Conservation (phyloP, 2,113 vertebrate genomes). For the Ictalurus furcatus region DNA sequence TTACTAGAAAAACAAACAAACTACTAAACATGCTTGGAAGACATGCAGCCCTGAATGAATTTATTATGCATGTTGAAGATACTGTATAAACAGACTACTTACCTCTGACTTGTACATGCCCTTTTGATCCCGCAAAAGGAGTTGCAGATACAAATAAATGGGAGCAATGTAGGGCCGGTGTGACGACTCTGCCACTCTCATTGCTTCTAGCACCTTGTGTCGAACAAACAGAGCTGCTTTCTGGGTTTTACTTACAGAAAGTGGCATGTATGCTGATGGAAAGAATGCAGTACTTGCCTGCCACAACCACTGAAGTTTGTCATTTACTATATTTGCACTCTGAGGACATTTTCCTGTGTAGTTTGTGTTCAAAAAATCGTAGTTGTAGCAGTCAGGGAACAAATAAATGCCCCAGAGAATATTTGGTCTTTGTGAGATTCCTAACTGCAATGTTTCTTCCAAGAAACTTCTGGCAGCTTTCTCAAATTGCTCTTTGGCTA, state of each 20-base stretch:
- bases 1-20: not conserved
- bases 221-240: slow-evolving; percentile 82
- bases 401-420: slow-evolving; percentile 92
- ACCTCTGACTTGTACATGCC: slow-evolving; percentile 62
- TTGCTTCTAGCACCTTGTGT: slow-evolving; percentile 85
- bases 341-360: slow-evolving; percentile 85
- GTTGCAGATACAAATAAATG: slow-evolving; percentile 79
- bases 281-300: slow-evolving; percentile 84
- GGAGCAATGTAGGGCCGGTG: slow-evolving; percentile 64
- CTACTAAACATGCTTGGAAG: not conserved
- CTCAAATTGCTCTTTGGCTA: slow-evolving; percentile 68
- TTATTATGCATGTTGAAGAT: not conserved
- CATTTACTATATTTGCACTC: slow-evolving; percentile 77
- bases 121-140: slow-evolving; percentile 76
- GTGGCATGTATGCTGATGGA: slow-evolving; percentile 87
- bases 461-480: slow-evolving; percentile 61
- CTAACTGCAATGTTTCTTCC: slow-evolving; percentile 67
- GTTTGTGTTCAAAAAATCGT: slow-evolving; percentile 71
- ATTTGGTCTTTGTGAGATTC: slow-evolving; percentile 70
- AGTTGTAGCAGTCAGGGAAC: slow-evolving; percentile 92
- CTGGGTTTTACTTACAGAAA: slow-evolving; percentile 69
- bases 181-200: slow-evolving; percentile 79
- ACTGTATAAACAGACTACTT: not conserved
- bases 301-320: slow-evolving; percentile 90
- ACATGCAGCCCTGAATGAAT: not conserved